These are phyloP conservation scores for Catharus ustulatus DNA, from an alignment of 2,797 vertebrate species.

Conservation along the genomic window DNA sequence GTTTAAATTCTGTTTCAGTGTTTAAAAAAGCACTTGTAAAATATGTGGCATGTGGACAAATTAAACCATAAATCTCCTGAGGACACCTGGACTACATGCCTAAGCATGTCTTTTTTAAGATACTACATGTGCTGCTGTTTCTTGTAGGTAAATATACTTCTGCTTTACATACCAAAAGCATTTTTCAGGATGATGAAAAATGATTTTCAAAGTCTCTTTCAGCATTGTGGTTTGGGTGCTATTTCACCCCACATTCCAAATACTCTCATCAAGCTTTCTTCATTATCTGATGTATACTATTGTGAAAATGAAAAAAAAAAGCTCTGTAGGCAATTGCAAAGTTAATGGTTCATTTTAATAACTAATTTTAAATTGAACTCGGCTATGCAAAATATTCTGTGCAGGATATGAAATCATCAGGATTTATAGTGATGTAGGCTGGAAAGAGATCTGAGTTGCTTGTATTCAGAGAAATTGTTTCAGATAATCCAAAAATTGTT, in stretches of 20 bases:
- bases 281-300: not conserved
- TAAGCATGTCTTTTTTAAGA: not conserved
- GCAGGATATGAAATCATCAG: slow-evolving; percentile 24
- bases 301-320: not conserved
- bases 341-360: slow-evolving; percentile 20
- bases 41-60: not conserved
- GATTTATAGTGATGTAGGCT: not conserved
- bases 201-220: not conserved
- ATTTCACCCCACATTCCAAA: not conserved
- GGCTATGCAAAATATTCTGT: not conserved
- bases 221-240: not conserved
- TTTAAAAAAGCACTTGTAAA: not conserved
- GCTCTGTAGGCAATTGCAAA: not conserved
- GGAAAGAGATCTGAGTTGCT: slow-evolving; percentile 4
- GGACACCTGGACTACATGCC: not conserved
- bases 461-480: not conserved
- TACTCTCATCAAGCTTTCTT: slow-evolving; percentile 2
- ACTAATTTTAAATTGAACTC: not conserved
- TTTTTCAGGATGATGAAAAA: not conserved
- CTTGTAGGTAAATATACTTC: not conserved
- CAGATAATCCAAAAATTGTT: not conserved
- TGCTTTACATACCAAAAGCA: not conserved
- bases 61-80: not conserved
- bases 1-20: not conserved
- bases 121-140: not conserved